Evolutionary conservation across 2,113 vertebrate genomes (phyloP).

Genomic region (Rhea pennata): DNA sequence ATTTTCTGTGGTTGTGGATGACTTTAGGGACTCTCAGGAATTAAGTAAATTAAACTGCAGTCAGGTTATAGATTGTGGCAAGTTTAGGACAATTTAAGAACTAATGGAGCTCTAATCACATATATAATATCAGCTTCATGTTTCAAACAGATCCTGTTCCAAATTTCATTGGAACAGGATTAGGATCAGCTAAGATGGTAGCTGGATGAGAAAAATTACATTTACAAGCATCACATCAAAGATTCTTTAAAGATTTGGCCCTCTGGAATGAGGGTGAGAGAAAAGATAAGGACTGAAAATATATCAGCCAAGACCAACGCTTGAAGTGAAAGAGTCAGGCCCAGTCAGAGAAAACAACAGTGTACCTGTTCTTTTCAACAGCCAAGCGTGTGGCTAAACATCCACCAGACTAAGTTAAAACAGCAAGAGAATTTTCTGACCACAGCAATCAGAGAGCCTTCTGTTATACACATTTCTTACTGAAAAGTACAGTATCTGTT

Average conservation of each 20-base stretch:
- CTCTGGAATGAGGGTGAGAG: background rate
- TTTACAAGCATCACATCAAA: background rate
- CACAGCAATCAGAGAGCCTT: background rate
- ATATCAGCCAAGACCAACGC: background rate
- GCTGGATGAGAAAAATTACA: background rate
- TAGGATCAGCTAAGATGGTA: background rate
- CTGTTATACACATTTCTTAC: background rate
- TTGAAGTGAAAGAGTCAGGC: background rate
- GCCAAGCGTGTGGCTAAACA: background rate
- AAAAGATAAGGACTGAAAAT: background rate
- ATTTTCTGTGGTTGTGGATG: background rate
- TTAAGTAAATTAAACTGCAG: background rate
- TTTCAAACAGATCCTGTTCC: background rate
- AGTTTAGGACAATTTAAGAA: background rate
- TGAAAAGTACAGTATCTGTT: conserved; percentile 8
- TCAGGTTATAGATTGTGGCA: background rate
- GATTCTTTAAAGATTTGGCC: background rate
- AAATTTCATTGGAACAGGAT: background rate
- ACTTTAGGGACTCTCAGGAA: background rate
- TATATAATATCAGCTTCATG: background rate
- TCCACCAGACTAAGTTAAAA: background rate
- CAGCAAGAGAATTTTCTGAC: background rate
- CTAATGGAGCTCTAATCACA: background rate
- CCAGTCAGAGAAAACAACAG: background rate
- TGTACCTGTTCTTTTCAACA: background rate